These are phyloP conservation scores for Nesospiza acunhae DNA, from an alignment of 2,113 vertebrate species.

Conservation along the genomic window DNA sequence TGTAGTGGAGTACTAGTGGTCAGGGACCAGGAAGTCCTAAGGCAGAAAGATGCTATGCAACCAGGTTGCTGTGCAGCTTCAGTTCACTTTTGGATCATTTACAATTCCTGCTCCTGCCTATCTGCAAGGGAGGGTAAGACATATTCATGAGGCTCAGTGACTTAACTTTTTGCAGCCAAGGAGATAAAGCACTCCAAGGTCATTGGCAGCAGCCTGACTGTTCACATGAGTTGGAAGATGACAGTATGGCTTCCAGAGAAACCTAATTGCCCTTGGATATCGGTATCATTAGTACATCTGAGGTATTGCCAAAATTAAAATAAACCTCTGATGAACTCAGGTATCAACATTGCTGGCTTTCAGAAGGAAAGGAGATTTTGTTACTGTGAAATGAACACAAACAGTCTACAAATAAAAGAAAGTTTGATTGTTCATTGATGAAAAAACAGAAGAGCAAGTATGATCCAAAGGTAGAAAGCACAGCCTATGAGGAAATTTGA, in stretches of 20 bases:
- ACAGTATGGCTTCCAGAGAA: neutral
- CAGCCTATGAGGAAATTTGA: neutral
- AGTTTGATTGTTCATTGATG: neutral
- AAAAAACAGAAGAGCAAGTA: neutral
- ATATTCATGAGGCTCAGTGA: neutral
- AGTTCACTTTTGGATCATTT: neutral
- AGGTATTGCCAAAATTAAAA: neutral
- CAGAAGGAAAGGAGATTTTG: neutral
- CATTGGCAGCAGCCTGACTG: neutral
- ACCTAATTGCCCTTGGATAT: neutral
- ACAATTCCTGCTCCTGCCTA: neutral
- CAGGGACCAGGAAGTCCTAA: neutral
- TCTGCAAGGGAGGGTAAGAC: neutral
- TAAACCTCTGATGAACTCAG: neutral
- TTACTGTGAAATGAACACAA: neutral
- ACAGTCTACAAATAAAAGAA: neutral
- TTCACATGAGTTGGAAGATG: neutral
- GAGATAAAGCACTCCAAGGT: neutral
- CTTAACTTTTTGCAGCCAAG: neutral
- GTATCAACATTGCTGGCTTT: neutral
- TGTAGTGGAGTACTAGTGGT: neutral
- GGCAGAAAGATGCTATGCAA: neutral
- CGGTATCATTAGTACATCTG: neutral
- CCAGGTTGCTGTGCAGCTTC: neutral
- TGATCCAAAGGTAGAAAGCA: neutral